Evolutionary conservation across 1,140 invertebrate genomes (phyloP).

Genomic region (Elymnias hypermnestra): DNA sequence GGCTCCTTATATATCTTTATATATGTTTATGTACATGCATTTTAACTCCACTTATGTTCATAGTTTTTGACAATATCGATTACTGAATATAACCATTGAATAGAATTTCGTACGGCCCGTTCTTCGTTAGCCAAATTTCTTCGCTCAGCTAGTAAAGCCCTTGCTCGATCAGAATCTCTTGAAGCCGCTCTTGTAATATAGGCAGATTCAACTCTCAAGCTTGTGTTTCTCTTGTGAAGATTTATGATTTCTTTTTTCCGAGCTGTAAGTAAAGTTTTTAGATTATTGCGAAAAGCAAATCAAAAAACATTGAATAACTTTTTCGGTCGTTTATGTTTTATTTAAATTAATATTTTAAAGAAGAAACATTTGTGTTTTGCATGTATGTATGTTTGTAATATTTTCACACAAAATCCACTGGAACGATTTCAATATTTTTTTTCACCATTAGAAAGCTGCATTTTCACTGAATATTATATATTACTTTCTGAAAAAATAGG

Average conservation of each 20-base stretch:
- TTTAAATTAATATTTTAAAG: no score
- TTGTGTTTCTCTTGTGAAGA: conserved; percentile 44
- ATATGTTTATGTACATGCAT: not conserved
- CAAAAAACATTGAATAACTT: no score
- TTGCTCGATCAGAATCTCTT: conserved; percentile 43
- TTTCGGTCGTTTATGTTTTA: no score
- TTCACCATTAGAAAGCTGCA: no score
- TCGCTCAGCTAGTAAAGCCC: conserved; percentile 45
- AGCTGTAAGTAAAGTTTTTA: conserved; percentile 33
- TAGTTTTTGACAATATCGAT: conserved; percentile 39
- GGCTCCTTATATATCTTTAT: not conserved
- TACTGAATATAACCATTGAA: conserved; percentile 34
- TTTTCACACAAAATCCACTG: no score
- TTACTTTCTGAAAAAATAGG: no score
- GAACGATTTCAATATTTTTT: no score
- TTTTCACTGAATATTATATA: no score
- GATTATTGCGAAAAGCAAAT: no score
- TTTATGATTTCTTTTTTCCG: conserved; percentile 41
- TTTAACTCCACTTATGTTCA: conserved; percentile 11
- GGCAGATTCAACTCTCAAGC: conserved; percentile 43
- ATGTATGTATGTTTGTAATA: no score
- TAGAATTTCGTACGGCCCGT: conserved; percentile 25
- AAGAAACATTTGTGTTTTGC: no score
- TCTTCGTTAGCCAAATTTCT: conserved; percentile 45
- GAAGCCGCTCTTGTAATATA: conserved; percentile 45